Evolutionary conservation across 1,140 invertebrate species (phyloP).

Genomic region (Cecropterus lyciades): DNA sequence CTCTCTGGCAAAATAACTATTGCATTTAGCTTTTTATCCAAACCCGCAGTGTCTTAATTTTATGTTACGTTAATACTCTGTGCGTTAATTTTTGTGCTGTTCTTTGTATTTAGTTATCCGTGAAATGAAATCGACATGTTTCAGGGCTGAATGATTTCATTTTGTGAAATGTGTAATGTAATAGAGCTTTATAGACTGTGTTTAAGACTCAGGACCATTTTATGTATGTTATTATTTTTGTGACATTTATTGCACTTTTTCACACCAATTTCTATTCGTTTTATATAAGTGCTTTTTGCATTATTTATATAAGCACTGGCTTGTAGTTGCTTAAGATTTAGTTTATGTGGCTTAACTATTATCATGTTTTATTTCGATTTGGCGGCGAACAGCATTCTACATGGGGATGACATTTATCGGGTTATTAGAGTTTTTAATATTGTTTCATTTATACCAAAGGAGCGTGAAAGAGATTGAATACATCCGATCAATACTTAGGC

Average conservation of each 20-base stretch:
- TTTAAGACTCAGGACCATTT: constrained; percentile 81
- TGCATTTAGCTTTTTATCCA: constrained; percentile 69
- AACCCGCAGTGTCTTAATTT: constrained; percentile 71
- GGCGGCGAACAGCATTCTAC: not conserved
- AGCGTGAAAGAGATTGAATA: not conserved
- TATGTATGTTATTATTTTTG: constrained; percentile 61
- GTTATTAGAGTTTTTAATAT: no score
- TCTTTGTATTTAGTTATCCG: constrained; percentile 69
- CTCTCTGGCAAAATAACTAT: constrained; percentile 35
- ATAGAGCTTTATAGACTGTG: constrained; percentile 77
- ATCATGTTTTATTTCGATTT: constrained; percentile 15
- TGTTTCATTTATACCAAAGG: constrained; percentile 5
- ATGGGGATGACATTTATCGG: not conserved
- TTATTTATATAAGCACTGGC: constrained; percentile 63
- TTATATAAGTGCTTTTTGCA: constrained; percentile 56
- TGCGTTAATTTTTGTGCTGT: constrained; percentile 75
- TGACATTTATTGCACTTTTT: constrained; percentile 67
- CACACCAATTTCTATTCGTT: constrained; percentile 49
- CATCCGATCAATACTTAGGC: no score
- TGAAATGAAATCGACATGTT: constrained; percentile 59
- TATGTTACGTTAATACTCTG: constrained; percentile 64
- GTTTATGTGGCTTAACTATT: constrained; percentile 44
- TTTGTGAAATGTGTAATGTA: constrained; percentile 59
- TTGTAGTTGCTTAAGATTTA: constrained; percentile 71
- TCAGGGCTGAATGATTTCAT: constrained; percentile 53